Base-by-base conservation (phyloP, 2,797 vertebrate genomes). In the Tamandua tetradactyla region DNA sequence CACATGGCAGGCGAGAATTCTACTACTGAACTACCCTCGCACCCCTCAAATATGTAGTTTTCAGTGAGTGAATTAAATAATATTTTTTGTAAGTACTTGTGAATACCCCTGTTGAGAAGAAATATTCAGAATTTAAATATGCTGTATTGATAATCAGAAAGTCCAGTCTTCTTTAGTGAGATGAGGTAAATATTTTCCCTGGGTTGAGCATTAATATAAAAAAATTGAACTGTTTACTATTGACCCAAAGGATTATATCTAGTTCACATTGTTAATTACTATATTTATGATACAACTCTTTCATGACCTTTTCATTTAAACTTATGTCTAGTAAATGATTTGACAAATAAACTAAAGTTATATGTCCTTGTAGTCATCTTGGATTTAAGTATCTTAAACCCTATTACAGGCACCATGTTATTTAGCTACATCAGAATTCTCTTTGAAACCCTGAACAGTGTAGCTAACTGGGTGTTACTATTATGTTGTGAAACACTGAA, bases 321-420 rank as follows among this genome's bases (percentile, higher is more conserved):
- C 2, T 80, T 75, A 74, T 66, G 87, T 89, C 27, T 84, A 64
- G 18, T 74, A 49, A 88, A n/a, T 85, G 14, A 71, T 57, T 13
- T 88, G 89, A 74, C 61, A 52, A 87, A 71, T 80, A 93, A 94
- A 37, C 20, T 27, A 75, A 88, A 93, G 49, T 74, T 71, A 12
- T 59, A 25, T 52, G 5, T 68, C 42, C 8, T 84, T 75, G 17
- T 71, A 64, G 68, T 71, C 47, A 40, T 71, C 27, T 96, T 78
- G 55, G 22, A 90, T 81, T 52, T 74, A 69, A 71, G 49, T 15
- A 72, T 23, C 55, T 61, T 78, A 75, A 69, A 27, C 23, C 32
- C 23, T 42, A 3, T 79, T 22, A 62, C 30, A 15, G 27, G 9
- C 57, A 35, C 4, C 20, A 61, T 91, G 66, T 76, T 84, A 80